A percentile compares a stretch with the other conserved stretches of the same genome.
These are phyloP conservation scores for Heliconius ismenius DNA, from an alignment of 2,888 invertebrate genomes.

Conservation along the genomic window DNA sequence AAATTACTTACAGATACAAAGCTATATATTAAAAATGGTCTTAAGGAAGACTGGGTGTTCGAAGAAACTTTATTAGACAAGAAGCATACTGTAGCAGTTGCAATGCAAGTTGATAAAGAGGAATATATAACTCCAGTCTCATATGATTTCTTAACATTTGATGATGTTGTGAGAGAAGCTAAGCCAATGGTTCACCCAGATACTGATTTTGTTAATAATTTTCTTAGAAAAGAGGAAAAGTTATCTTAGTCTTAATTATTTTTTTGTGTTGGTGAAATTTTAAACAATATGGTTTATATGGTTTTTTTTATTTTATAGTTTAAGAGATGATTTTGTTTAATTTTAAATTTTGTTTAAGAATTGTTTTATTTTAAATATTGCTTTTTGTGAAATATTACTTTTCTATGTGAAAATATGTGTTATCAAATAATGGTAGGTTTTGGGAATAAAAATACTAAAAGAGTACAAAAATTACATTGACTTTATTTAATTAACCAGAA, in stretches of 20 bases:
- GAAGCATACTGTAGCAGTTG: conserved; percentile 90
- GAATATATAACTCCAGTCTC: conserved; percentile 47
- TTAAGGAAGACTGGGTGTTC: conserved; percentile 87
- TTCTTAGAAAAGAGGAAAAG: conserved; percentile 81
- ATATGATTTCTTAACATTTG: conserved; percentile 82
- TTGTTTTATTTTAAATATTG: not conserved
- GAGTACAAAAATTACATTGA: conserved; percentile 18
- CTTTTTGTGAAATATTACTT: not conserved
- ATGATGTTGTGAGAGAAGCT: conserved; percentile 82
- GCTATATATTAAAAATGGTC: conserved; percentile 83
- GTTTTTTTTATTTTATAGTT: not conserved
- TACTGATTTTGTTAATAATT: conserved; percentile 77
- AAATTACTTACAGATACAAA: conserved; percentile 83
- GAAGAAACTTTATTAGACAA: conserved; percentile 91
- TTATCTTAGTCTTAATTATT: conserved; percentile 43
- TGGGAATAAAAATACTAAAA: conserved; percentile 13
- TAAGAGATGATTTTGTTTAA: not conserved
- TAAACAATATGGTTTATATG: not conserved
- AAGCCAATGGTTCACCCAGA: conserved; percentile 74
- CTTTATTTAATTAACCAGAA: conserved; percentile 40
- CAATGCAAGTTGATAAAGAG: conserved; percentile 69
- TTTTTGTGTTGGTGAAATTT: conserved; percentile 12
- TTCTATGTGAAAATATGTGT: conserved; percentile 20
- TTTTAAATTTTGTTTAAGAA: not conserved
- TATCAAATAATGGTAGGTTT: not conserved